Percentiles rank a stretch among this genome's conserved stretches.
Evolutionary conservation across 1,140 invertebrate species (phyloP).

Genomic region (Protaetia brevitarsis): DNA sequence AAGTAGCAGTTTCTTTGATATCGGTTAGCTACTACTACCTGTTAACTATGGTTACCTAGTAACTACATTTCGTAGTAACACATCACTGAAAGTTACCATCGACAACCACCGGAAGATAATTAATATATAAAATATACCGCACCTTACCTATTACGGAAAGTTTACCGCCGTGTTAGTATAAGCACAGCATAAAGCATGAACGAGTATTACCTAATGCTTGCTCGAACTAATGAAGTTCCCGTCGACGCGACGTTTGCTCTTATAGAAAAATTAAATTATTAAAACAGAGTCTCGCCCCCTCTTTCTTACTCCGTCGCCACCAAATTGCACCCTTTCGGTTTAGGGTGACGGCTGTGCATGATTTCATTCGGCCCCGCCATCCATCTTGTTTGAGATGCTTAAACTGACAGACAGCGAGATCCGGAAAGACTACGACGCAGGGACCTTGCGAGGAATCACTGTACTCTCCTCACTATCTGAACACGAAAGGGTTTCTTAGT

Average conservation of each 20-base stretch:
- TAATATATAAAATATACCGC: too few relatives aligned
- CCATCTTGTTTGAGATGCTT: slow-evolving; percentile 50
- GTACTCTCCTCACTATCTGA: neutral
- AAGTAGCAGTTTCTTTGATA: too few relatives aligned
- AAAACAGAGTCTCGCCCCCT: neutral
- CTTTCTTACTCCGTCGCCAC: neutral
- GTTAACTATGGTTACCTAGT: too few relatives aligned
- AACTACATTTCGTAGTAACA: too few relatives aligned
- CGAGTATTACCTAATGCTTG: too few relatives aligned
- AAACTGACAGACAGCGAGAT: slow-evolving; percentile 49
- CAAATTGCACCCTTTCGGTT: slow-evolving; percentile 43
- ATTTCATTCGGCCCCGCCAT: slow-evolving; percentile 48
- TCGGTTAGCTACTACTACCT: too few relatives aligned
- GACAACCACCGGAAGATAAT: too few relatives aligned
- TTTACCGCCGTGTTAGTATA: too few relatives aligned
- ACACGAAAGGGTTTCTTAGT: neutral
- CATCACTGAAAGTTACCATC: too few relatives aligned
- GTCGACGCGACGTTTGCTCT: neutral
- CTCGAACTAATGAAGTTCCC: neutral
- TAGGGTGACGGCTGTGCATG: slow-evolving; percentile 43
- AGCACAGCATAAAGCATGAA: too few relatives aligned
- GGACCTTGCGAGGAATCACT: neutral
- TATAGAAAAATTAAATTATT: slow-evolving; percentile 19
- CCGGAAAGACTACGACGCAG: slow-evolving; percentile 34
- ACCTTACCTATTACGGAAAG: too few relatives aligned